Evolutionary conservation across 2,113 vertebrate species (phyloP), one percentile per base, ranked within the genome.

Genomic region (Chiloscyllium plagiosum): DNA sequence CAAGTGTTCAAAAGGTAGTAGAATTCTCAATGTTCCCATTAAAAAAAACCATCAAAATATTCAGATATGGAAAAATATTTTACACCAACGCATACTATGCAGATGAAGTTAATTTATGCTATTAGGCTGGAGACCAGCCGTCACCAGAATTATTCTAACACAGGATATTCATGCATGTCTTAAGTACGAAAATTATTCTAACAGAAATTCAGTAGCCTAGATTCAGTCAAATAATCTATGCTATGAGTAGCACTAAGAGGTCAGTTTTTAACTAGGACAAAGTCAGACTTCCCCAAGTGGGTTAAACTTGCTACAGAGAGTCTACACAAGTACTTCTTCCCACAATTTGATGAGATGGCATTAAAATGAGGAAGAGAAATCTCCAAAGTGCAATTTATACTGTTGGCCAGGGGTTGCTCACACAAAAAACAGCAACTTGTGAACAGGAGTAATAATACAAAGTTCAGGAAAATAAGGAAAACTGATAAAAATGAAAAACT

Each of bases 261-360:
- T 66, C 89, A 93, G 56, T 93, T 93, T 65, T 93, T 37, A 92
- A 92, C 89, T 92, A 66, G 56, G 89, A 20, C 89, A 92, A 66
- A 92, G 13, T 92, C 56, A 37, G 56, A 66, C 66, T 22, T 66
- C 61, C 87, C 29, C 19, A 22, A 93, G n/a, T 37, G 17, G n/a
- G 61, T 2, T 20, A 66, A 37, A 61, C 37, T 19, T 66, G 15
- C 4, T 93, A n/a, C n/a, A 33, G 33, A 19, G 33, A 19, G 12
- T 15, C 89, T 92, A 17, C 56, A n/a, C 29, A 92, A 92, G n/a
- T 37, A 65, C 33, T 13, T 92, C 29, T 65, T 13, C 89, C 37
- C 20, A 19, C 29, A 66, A n/a, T 92, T 15, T 83, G n/a, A 83
- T 37, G n/a, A 15, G 15, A 83, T 42, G 78, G n/a, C n/a, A 37